A percentile compares a stretch with the other conserved stretches of the same genome.
These are phyloP conservation scores for Tetanocera ferruginea DNA, from an alignment of 2,888 invertebrate species.

Conservation along the genomic window DNA sequence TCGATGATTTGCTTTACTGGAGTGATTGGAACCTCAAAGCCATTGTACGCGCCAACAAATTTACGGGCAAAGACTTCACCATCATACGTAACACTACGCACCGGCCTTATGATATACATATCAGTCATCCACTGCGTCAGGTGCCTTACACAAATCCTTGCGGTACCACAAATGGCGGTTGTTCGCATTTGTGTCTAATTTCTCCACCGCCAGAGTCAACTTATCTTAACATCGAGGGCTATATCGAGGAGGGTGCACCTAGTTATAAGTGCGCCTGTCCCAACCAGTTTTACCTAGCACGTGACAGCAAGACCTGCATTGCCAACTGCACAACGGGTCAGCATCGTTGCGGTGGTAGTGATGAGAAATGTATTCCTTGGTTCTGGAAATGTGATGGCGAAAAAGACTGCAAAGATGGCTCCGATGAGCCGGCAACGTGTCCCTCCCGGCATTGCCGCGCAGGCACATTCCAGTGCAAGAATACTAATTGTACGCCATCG, in stretches of 20 bases:
- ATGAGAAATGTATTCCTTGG: constrained; percentile 82
- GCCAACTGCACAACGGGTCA: constrained; percentile 90
- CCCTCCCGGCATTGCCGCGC: constrained; percentile 87
- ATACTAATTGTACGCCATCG: constrained; percentile 92
- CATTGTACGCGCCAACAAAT: constrained; percentile 92
- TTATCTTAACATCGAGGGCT: constrained; percentile 82
- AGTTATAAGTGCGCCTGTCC: constrained; percentile 93
- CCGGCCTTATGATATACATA: constrained; percentile 93
- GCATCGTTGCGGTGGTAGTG: constrained; percentile 74
- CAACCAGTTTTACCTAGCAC: constrained; percentile 88
- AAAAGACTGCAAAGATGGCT: constrained; percentile 91
- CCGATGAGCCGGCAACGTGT: constrained; percentile 89
- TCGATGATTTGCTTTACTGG: constrained; percentile 96
- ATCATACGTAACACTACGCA: constrained; percentile 92
- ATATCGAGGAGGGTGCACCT: constrained; percentile 84
- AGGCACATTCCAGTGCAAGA: constrained; percentile 94
- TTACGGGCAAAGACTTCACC: constrained; percentile 82
- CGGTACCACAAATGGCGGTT: constrained; percentile 92
- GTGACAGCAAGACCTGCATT: constrained; percentile 88
- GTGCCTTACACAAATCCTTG: constrained; percentile 91
- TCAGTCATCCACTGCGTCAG: constrained; percentile 91
- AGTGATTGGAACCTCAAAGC: constrained; percentile 98
- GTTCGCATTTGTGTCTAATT: constrained; percentile 94
- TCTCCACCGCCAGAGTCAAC: constrained; percentile 84
- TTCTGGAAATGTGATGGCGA: constrained; percentile 92